Evolutionary conservation across 1,140 invertebrate genomes (phyloP), one percentile per base, ranked within the genome.

Genomic region (Akabosia matsudoensis): DNA sequence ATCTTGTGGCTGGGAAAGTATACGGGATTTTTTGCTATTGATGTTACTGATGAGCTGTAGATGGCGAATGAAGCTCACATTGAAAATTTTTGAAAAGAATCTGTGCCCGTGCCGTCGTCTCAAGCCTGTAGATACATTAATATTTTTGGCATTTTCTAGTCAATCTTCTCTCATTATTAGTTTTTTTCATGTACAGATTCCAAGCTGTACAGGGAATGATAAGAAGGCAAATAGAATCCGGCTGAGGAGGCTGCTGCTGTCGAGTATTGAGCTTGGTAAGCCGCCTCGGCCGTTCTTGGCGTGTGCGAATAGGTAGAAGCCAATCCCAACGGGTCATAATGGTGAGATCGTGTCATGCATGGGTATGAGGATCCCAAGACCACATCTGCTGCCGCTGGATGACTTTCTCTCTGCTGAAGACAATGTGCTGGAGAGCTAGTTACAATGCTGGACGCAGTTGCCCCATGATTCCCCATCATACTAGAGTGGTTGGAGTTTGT

Each of bases 301-400:
- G 88, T 86, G 54, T 90, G 85, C 28, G 90, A 86, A 7, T 89
- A 89, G 67, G 86, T 86, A 83, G 89, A 90, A 67, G 88, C 85
- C 22, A 92, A 87, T 76, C 90, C 88, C 22, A 92, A 84, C 1
- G 89, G 88, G 80, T 92, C 91, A 84, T 92, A 90, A 34, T 85
- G 85, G 14, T 88, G 85, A 0, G 87, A 84, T 56, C 88, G 82
- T 37, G 87, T 85, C 82, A 91, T 90, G 84, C 91, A 92, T 33
- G 87, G 87, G 78, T 91, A 91, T 18, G 85, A 85, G 14, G 85
- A 83, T 85, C 85, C 78, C 56, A 79, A 80, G 87, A 81, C 78
- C 13, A 76, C 74, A 34, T 81, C 80, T 45, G 37, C 37, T 45
- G 37, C 37, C 37, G 37, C 37, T 3, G 87, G 67, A 71, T 80